Conservation (phyloP, 1,140 invertebrate species). For the Drosophila serrata region DNA sequence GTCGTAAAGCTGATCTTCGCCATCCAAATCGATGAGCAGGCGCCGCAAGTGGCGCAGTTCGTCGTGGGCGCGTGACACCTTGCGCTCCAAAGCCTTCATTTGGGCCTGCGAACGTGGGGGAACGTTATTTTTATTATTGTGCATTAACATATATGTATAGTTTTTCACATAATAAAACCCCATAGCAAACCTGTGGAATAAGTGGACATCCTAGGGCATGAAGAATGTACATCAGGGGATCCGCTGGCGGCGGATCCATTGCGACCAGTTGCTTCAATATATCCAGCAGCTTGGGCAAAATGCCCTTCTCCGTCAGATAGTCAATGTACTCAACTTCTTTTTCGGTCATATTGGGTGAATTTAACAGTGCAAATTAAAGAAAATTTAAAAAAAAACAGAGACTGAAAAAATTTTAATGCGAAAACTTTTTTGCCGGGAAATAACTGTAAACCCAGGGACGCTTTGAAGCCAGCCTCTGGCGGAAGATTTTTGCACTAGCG, state of each 20-base stretch:
- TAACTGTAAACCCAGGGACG: conserved; percentile 34
- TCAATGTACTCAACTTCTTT: conserved; percentile 47
- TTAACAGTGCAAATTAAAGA: neutral
- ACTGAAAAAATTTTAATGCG: neutral
- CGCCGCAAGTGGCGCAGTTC: conserved; percentile 64
- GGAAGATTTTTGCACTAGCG: neutral
- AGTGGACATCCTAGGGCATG: conserved; percentile 55
- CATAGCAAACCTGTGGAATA: conserved; percentile 51
- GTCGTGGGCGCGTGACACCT: conserved; percentile 63
- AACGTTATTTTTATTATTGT: no score
- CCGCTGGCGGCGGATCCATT: conserved; percentile 44
- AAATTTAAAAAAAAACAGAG: neutral
- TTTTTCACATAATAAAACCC: neutral
- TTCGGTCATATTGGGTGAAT: conserved; percentile 39
- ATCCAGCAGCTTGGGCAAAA: conserved; percentile 50
- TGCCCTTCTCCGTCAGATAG: conserved; percentile 41
- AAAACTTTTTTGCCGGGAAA: neutral
- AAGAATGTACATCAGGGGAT: conserved; percentile 58
- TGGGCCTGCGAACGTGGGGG: conserved; percentile 21
- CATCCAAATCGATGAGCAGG: conserved; percentile 50
- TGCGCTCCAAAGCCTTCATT: conserved; percentile 67
- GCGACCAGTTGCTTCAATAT: conserved; percentile 53
- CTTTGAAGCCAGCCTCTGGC: neutral
- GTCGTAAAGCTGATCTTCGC: conserved; percentile 52
- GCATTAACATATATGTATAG: neutral